phyloP scores from a whole-genome alignment of 2,888 invertebrate species.

The Aporophyla nigra region DNA sequence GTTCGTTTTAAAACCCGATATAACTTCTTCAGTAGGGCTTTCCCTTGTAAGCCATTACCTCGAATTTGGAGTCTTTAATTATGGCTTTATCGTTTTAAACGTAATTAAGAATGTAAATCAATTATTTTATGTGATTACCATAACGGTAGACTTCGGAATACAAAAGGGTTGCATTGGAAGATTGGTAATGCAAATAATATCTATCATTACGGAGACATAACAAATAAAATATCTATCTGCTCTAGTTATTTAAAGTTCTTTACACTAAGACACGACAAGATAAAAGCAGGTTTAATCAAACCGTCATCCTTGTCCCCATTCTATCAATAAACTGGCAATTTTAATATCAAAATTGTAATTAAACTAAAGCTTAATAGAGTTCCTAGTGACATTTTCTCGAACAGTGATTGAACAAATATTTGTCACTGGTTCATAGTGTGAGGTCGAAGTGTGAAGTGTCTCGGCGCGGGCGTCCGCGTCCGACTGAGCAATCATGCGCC shows the following conservation, averaged over 20 bases:
- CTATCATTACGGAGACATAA: not conserved
- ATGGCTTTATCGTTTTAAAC: constrained; percentile 20
- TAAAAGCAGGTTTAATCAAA: not conserved
- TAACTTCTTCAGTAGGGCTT: constrained; percentile 35
- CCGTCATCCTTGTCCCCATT: not conserved
- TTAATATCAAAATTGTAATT: constrained; percentile 1
- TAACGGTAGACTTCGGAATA: not conserved
- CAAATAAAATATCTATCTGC: not conserved
- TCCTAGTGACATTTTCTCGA: constrained; percentile 21
- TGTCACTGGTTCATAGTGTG: constrained; percentile 44
- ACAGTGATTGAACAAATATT: constrained; percentile 59
- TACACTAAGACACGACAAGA: not conserved
- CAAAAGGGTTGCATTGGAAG: not conserved
- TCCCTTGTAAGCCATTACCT: constrained; percentile 34
- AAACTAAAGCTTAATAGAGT: constrained; percentile 9
- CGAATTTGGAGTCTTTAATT: constrained; percentile 31
- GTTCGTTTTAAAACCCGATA: constrained; percentile 41
- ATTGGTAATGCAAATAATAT: not conserved
- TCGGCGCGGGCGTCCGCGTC: constrained; percentile 11
- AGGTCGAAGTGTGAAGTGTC: constrained; percentile 48
- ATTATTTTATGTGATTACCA: not conserved
- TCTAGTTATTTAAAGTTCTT: not conserved
- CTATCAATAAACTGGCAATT: not conserved
- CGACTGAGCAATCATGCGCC: constrained; percentile 47
- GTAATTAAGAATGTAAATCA: constrained; percentile 15